Base-by-base conservation (phyloP, 2,113 vertebrate species). In the Ramphastos sulfuratus region DNA sequence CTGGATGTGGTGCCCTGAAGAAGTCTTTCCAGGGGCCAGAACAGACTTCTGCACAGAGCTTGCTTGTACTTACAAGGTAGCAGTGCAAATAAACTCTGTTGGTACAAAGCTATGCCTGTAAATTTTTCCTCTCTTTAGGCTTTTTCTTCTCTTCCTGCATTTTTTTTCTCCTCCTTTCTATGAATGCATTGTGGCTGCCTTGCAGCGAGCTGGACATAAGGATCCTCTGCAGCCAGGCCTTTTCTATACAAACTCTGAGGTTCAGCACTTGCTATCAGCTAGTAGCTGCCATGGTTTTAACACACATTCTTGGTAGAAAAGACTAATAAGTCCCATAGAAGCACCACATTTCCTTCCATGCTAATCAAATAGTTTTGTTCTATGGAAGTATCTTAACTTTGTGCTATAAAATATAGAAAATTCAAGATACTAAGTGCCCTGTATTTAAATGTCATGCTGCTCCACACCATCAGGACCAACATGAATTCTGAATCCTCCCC, bases 41-140 rank as follows among this genome's bases (percentile, higher is more conserved):
- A 10, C 2, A 1, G 61, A 59, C 24, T 59, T 67, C 65, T 83
- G 67, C 60, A 65, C 86, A 87, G 82, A 67, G 71, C 82, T 82
- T 30, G 14, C 60, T 85, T 92, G 84, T 91, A 5, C 78, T 87
- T 86, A 65, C 12, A 63, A 73, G 71, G 56, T 31, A 80, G 78
- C 55, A 93, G 79, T 89, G 85, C 78, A 89, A 94, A 95, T 56
- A 85, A 93, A 92, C 82, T 79, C 74, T 25, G 71, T 23, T 70
- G 39, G 54, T 85, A 9, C 92, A 54, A 84, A 79, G 83, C 44
- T 75, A 13, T 0, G 5, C 50, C 86, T 61, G 74, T 74, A 89
- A 72, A 23, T 73, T 77, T 85, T 93, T n/a, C 74, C 60, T 82
- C 77, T 64, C 42, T 85, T 74, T 4, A 9, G 28, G 28, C 7